Percentiles rank a stretch among this genome's conserved stretches.
phyloP scores from a whole-genome alignment of 1,140 invertebrate species.

The Tachypleus tridentatus region DNA sequence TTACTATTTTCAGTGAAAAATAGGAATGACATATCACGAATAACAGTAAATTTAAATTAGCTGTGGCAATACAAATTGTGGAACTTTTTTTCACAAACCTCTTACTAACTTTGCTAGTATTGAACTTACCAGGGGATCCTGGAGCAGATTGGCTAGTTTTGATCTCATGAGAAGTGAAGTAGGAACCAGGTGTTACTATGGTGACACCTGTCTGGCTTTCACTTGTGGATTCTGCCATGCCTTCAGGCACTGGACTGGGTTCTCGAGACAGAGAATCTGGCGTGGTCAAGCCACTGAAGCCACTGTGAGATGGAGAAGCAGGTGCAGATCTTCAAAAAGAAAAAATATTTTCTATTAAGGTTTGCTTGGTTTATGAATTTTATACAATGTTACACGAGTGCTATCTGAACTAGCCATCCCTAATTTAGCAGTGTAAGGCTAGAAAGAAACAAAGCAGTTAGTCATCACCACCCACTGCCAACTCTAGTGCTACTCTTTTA shows the following conservation, averaged over 20 bases:
- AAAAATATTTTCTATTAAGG: not conserved
- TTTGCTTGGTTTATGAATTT: no score
- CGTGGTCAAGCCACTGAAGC: conserved; percentile 56
- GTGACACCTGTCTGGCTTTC: conserved; percentile 11
- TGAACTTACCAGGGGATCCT: conserved; percentile 42
- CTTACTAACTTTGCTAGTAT: no score
- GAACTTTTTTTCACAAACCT: no score
- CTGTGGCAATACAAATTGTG: no score
- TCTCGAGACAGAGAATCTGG: conserved; percentile 78
- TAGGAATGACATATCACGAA: no score
- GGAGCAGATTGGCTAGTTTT: conserved; percentile 53
- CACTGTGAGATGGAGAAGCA: conserved; percentile 19
- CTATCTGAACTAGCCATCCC: not conserved
- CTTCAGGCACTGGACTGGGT: conserved; percentile 27
- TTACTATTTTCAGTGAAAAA: no score
- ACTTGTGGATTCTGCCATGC: conserved; percentile 5
- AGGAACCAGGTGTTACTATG: conserved; percentile 18
- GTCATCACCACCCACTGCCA: not conserved
- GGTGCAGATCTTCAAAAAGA: conserved; percentile 62
- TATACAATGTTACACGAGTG: no score
- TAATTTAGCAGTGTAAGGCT: not conserved
- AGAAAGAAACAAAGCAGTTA: not conserved
- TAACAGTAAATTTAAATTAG: no score
- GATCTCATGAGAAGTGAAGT: conserved; percentile 33
- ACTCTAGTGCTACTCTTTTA: no score